Evolutionary conservation across 2,888 invertebrate species (phyloP), one percentile per base, ranked within the genome.

Genomic region (Drosophila prostipennis): DNA sequence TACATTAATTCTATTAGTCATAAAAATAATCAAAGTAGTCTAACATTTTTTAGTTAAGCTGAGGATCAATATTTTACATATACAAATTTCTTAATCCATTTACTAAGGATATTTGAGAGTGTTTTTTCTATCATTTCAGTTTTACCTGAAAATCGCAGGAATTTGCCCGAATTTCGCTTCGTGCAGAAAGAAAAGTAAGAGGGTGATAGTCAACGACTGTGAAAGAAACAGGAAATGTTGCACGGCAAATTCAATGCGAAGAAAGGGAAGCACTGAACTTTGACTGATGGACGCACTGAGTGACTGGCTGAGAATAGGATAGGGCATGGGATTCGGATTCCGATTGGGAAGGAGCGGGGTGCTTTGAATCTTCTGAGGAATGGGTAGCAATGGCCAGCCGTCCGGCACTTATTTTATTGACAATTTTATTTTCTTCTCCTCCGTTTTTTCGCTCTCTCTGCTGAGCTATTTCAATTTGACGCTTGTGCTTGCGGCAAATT

Each of bases 401-500:
- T 76, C 72, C 67, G 61, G 75, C 75, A 65, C 74, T 84, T 83
- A 84, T 88, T 86, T 80, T 85, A 80, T 88, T 86, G 87, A 83
- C 87, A 83, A 80, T 80, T 88, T 88, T 74, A 72, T 65, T 74
- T 40, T 51, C 51, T 61, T 64, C 43, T 51, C 32, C 34, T 46
- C 34, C n/a, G 16, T 57, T 36, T 54, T 36, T 36, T 16, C 64
- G 36, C 53, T 14, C 29, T 39, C 65, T 43, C 7, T 13, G 39
- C 45, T 36, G 67, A 46, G 80, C 67, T 68, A 63, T 87, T 87
- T 87, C 81, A 87, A 82, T 82, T 82, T 87, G 75, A 77, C 80
- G 83, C 61, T 61, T 69, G 75, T 77, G 78, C 88, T 79, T 83
- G 88, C 88, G 88, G 82, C 88, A 83, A 83, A 88, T 88, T 83